phyloP scores from a whole-genome alignment of 2,113 vertebrate species.

The Alexandromys fortis region DNA sequence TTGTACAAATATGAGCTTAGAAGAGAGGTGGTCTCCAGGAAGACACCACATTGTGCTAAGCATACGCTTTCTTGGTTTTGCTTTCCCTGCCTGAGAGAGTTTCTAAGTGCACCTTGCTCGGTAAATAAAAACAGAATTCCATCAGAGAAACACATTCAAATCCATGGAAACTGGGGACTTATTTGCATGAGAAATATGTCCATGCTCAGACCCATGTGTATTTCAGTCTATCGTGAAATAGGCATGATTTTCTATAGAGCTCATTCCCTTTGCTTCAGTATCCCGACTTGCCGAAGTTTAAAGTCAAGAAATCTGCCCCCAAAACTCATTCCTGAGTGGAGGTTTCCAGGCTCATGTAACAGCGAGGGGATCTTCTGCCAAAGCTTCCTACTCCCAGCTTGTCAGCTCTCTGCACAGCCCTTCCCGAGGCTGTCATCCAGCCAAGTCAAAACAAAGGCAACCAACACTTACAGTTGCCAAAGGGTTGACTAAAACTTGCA shows the following conservation, averaged over 20 bases:
- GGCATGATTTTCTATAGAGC: neutral
- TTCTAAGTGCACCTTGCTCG: neutral
- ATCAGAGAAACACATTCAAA: neutral
- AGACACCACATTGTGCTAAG: neutral
- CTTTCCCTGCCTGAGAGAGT: neutral
- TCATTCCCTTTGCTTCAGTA: neutral
- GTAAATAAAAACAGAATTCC: neutral
- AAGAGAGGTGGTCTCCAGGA: neutral
- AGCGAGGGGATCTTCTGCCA: neutral
- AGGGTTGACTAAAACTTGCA: neutral
- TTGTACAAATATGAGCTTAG: neutral
- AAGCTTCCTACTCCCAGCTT: conserved; percentile 48
- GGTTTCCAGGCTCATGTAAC: conserved; percentile 61
- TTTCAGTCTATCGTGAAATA: neutral
- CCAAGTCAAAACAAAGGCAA: conserved; percentile 64
- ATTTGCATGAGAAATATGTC: neutral
- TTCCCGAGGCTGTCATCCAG: conserved; percentile 33
- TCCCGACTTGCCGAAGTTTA: conserved; percentile 14
- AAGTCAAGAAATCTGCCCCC: neutral
- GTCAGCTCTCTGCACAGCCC: neutral
- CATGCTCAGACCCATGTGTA: neutral
- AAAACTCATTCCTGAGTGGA: conserved; percentile 58
- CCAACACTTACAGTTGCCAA: neutral
- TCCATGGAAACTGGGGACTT: neutral
- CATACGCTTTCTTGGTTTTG: neutral